Evolutionary conservation across 2,797 vertebrate species (phyloP).

Genomic region (Anabacerthia variegaticeps): DNA sequence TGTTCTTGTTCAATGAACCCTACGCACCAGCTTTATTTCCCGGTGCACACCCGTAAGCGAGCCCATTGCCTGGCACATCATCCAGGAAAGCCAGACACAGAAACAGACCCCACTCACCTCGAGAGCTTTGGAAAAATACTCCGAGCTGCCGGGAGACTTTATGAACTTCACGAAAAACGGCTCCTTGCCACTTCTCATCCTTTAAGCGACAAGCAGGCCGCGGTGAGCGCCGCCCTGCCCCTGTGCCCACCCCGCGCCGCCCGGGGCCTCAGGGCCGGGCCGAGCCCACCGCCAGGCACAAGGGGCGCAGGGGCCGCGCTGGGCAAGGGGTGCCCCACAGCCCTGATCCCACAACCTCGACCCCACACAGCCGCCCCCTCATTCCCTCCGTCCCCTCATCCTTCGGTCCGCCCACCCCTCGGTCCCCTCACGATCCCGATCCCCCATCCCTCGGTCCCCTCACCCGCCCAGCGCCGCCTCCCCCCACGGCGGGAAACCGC

Average conservation of each 20-base stretch:
- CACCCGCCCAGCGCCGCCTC: not conserved
- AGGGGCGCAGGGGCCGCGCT: too few species aligned
- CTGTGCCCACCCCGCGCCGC: not conserved
- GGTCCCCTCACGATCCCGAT: too few species aligned
- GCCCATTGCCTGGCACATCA: accelerated
- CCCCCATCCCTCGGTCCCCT: not conserved
- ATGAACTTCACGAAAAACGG: constrained; percentile 92
- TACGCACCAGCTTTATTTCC: not conserved
- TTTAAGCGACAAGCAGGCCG: constrained; percentile 64
- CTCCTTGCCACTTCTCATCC: constrained; percentile 83
- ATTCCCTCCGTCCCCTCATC: accelerated
- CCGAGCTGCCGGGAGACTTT: constrained; percentile 78
- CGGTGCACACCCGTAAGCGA: not conserved
- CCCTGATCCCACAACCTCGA: too few species aligned
- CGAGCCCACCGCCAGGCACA: not conserved
- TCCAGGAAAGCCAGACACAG: not conserved
- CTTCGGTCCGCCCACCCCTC: not conserved
- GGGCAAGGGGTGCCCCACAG: accelerated
- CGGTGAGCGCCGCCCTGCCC: not conserved
- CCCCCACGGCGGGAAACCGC: not conserved
- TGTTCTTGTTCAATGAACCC: not conserved
- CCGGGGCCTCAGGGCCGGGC: not conserved
- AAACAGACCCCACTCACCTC: constrained; percentile 79
- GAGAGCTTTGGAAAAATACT: constrained; percentile 86
- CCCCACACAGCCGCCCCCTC: too few species aligned